Percentiles rank a stretch among this genome's conserved stretches.
phyloP scores from a whole-genome alignment of 53 echinoderm and acorn worm genomes.

The Temnopleurus reevesii region DNA sequence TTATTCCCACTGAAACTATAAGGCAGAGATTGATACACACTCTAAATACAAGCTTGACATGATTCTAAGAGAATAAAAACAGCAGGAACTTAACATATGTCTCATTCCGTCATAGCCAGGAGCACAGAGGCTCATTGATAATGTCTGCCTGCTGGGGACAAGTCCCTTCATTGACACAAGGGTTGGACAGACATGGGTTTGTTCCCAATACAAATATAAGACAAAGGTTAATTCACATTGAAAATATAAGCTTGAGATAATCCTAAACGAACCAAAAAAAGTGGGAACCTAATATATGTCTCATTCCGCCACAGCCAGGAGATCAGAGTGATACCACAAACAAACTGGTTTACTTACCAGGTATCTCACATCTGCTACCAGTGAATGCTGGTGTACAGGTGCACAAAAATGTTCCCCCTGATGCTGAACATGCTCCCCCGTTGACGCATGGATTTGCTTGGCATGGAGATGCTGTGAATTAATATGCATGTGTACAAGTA shows the following conservation, averaged over 20 bases:
- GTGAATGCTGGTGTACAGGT: slow-evolving; percentile 1
- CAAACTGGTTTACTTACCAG: not conserved
- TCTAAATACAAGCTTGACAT: too few species aligned
- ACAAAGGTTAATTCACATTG: too few species aligned
- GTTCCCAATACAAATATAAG: not conserved
- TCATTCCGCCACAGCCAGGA: too few species aligned
- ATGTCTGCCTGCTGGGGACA: not conserved
- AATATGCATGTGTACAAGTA: too few species aligned
- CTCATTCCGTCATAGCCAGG: too few species aligned
- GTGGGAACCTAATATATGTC: too few species aligned
- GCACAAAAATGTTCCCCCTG: not conserved
- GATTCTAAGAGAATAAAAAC: too few species aligned
- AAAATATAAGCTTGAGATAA: too few species aligned
- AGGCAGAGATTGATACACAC: too few species aligned
- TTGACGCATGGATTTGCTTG: slow-evolving; percentile 47
- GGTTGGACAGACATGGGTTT: not conserved
- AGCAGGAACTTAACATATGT: too few species aligned
- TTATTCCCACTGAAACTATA: not conserved
- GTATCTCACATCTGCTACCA: slow-evolving; percentile 44
- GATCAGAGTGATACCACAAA: not conserved
- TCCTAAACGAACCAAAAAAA: too few species aligned
- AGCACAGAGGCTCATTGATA: too few species aligned
- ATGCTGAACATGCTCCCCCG: slow-evolving; percentile 28
- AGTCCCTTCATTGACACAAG: not conserved
- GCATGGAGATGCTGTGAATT: slow-evolving; percentile 42